Evolutionary conservation across 2,113 vertebrate species (phyloP), one percentile per base, ranked within the genome.

Genomic region (Boleophthalmus pectinirostris): DNA sequence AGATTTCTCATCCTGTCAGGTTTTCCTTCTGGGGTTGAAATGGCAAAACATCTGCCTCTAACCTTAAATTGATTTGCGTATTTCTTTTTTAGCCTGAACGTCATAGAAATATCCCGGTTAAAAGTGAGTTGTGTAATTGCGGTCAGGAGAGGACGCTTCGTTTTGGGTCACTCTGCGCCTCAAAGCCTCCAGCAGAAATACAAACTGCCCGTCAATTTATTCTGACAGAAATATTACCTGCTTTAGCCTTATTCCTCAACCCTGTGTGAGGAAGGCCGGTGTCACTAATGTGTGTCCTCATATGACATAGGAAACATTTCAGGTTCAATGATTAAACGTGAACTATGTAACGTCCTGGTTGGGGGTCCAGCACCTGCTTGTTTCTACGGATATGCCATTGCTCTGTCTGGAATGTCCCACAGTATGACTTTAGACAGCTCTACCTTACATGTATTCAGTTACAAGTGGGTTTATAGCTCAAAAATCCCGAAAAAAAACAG

Each of bases 141-240:
- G 56, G 68, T 64, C 77, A 70, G 8, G 13, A 20, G 43, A 70
- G 49, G n/a, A 77, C 66, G 43, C 61, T 82, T 76, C 72, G 15
- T 65, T 43, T 51, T 35, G 68, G 57, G 35, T 69, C 56, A 18
- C 58, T 12, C 20, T 11, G 11, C 11, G 74, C 53, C 73, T 80
- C 24, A 66, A 74, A 63, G 70, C 46, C 23, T 63, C n/a, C 47
- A 16, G 18, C 12, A 57, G 11, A 49, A 20, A 24, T 14, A 15
- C 25, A n/a, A 38, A 15, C 70, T 25, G 20, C 12, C 25, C 57
- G 53, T n/a, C 45, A 18, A 53, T 72, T 74, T 79, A 33, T 4
- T 24, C 56, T 9, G 13, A 68, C 25, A 72, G 56, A 68, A 64
- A 58, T 49, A 60, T 16, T 51, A 51, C 49, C 49, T 51, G 49